Evolutionary conservation across 2,113 vertebrate genomes (phyloP), one percentile per base, ranked within the genome.

Genomic region (Athene cunicularia): DNA sequence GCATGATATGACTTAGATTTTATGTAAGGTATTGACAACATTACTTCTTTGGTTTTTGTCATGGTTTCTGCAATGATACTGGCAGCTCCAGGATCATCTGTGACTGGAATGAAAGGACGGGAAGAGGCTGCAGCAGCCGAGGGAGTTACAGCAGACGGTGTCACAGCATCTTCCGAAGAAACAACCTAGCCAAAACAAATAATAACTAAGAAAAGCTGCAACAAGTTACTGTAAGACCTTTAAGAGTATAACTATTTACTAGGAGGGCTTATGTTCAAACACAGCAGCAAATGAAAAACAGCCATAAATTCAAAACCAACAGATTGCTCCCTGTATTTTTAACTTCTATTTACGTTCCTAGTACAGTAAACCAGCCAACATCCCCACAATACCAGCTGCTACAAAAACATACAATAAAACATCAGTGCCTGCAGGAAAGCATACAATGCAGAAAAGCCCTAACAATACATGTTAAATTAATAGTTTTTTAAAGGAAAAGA

Each of bases 51-150:
- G 59, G 99, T 99, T 98, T 99, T 99, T 63, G 99, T 99, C 99
- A 99, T 99, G 81, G 99, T 99, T 96, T 99, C 99, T 27, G 99
- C 99, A 74, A 99, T 99, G 96, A 99, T 99, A 98, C 99, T 99
- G 92, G 99, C 99, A 39, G 99, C 99, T 94, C 99, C 99, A 4
- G 99, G 99, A 96, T 99, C 99, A 94, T 99, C 99, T 2, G 99
- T 99, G 91, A 99, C 99, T 2, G 99, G 99, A 95, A 99, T 99
- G 95, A 99, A 99, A 35, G 99, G 99, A 45, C 99, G 99, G 4
- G 99, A 99, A 27, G 99, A 99, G 28, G 99, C 98, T 15, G 99
- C 98, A 35, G 98, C 98, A 83, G 99, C 98, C 8, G 99, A 99
- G 0, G 99, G 99, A 52, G 99, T 99, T 88, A 99, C 98, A n/a